Percentiles rank a stretch among this genome's conserved stretches.
phyloP scores from a whole-genome alignment of 1,140 invertebrate genomes.

The Antheraea pernyi region DNA sequence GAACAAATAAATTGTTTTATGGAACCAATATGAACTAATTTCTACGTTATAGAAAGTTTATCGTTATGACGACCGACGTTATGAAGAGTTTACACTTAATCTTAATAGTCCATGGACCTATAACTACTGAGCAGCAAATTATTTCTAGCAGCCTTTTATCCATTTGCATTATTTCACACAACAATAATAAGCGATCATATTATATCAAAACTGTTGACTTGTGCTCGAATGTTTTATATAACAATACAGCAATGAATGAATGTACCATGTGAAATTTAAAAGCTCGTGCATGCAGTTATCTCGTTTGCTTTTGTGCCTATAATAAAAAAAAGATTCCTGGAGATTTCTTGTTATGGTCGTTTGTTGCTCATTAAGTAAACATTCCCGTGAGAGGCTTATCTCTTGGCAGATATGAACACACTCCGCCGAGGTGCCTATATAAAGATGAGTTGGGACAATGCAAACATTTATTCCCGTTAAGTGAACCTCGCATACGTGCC shows the following conservation, averaged over 20 bases:
- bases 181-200: neutral
- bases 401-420: conserved; percentile 57
- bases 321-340: conserved; percentile 29
- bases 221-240: neutral
- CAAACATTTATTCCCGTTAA: conserved; percentile 59
- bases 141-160: too few relatives aligned
- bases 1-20: too few relatives aligned
- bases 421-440: conserved; percentile 47
- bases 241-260: neutral
- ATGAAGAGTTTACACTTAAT: too few relatives aligned
- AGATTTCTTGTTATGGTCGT: conserved; percentile 46
- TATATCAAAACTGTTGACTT: neutral
- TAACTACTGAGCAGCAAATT: too few relatives aligned
- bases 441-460: conserved; percentile 49
- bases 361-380: conserved; percentile 71
- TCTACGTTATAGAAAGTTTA: too few relatives aligned
- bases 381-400: conserved; percentile 68
- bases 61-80: too few relatives aligned
- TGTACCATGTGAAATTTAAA: neutral
- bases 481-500: conserved; percentile 24
- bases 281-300: neutral
- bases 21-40: too few relatives aligned
- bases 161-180: too few relatives aligned
- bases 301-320: conserved; percentile 1
- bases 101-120: too few relatives aligned